These are phyloP conservation scores for Oncorhynchus clarkii DNA, from an alignment of 2,113 vertebrate genomes.

Conservation along the genomic window DNA sequence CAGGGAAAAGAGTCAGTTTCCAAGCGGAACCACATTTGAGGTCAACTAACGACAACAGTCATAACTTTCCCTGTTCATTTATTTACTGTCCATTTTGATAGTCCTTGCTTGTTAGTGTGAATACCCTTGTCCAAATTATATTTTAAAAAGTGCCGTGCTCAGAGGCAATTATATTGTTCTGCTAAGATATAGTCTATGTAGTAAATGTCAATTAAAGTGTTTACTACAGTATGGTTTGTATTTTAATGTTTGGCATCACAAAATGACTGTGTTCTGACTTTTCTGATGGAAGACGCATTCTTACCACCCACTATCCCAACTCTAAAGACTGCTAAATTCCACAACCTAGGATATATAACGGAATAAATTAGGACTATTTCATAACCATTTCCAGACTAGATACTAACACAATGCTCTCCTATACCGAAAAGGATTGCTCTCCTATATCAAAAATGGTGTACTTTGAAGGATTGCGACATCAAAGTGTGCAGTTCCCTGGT, in stretches of 20 bases:
- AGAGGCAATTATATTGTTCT: constrained; percentile 1
- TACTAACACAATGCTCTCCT: not conserved
- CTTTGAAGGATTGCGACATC: constrained; percentile 40
- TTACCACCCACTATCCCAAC: too few relatives aligned
- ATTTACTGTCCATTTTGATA: not conserved
- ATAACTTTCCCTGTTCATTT: constrained; percentile 33
- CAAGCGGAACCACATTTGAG: constrained; percentile 8
- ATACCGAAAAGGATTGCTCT: not conserved
- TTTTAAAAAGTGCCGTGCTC: not conserved
- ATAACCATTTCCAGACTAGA: not conserved
- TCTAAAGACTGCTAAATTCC: too few relatives aligned
- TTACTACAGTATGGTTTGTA: too few relatives aligned
- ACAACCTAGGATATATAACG: not conserved
- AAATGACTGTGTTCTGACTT: too few relatives aligned
- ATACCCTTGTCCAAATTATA: not conserved
- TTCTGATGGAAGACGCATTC: too few relatives aligned
- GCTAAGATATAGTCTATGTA: not conserved
- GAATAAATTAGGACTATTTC: constrained; percentile 11
- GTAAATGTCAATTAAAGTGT: too few relatives aligned
- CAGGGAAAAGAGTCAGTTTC: constrained; percentile 29
- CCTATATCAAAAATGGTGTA: not conserved
- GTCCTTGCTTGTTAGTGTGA: not conserved
- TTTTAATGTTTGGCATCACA: too few relatives aligned
- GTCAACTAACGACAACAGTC: not conserved
- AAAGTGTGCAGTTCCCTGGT: not conserved